These are phyloP conservation scores for Anolis sagrei DNA, from an alignment of 2,113 vertebrate species.

Conservation along the genomic window DNA sequence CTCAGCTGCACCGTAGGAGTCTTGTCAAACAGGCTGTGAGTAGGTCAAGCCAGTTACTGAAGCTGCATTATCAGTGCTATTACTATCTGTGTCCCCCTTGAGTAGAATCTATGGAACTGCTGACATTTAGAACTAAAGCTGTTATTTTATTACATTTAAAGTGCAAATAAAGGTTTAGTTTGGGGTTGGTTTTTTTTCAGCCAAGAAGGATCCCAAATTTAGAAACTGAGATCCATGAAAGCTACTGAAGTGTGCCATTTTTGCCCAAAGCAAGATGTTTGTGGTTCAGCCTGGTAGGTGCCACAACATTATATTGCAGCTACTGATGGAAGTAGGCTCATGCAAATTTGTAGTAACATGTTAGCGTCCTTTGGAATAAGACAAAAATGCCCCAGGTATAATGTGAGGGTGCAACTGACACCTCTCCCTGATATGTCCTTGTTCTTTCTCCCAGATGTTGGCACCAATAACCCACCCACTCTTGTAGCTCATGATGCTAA, in stretches of 20 bases:
- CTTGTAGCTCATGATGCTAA: constrained; percentile 74
- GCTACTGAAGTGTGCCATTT: constrained; percentile 73
- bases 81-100: constrained; percentile 77
- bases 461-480: constrained; percentile 71
- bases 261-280: constrained; percentile 71
- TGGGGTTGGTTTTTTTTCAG: constrained; percentile 78
- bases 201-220: constrained; percentile 75
- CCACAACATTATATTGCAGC: constrained; percentile 76
- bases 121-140: constrained; percentile 79
- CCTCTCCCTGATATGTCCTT: constrained; percentile 68
- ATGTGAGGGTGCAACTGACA: constrained; percentile 71
- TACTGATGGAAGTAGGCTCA: constrained; percentile 79
- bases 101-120: constrained; percentile 78
- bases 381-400: constrained; percentile 68
- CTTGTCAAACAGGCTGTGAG: constrained; percentile 77
- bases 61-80: constrained; percentile 73
- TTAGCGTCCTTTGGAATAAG: constrained; percentile 69
- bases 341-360: constrained; percentile 74
- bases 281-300: constrained; percentile 72
- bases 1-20: constrained; percentile 80
- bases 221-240: constrained; percentile 68
- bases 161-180: constrained; percentile 69
- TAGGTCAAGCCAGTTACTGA: constrained; percentile 70
- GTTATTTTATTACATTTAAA: constrained; percentile 82
- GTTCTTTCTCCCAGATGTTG: constrained; percentile 68